Percentiles rank a stretch among this genome's conserved stretches.
Evolutionary conservation across 1,140 invertebrate genomes (phyloP).

Genomic region (Dendrolimus punctatus): DNA sequence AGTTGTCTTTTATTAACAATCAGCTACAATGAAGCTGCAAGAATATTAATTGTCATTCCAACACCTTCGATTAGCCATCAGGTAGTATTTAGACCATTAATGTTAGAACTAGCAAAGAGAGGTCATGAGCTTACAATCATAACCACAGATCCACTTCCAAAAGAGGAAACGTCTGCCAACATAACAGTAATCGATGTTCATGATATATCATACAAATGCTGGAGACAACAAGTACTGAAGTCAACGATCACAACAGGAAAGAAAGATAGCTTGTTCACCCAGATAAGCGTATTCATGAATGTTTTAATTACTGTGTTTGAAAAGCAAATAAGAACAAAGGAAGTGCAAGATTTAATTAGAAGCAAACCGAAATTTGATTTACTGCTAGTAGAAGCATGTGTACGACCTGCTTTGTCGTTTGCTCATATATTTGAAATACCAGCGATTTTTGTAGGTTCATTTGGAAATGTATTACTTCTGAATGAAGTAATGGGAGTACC

Average conservation of each 20-base stretch:
- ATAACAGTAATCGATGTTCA: conserved; percentile 24
- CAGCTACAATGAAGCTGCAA: conserved; percentile 15
- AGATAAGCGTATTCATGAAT: conserved; percentile 12
- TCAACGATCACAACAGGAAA: too few relatives aligned
- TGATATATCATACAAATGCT: conserved; percentile 7
- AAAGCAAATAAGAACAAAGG: conserved; percentile 23
- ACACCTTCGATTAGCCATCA: conserved; percentile 58
- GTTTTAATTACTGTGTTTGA: conserved; percentile 20
- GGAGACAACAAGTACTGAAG: too few relatives aligned
- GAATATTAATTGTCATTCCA: conserved; percentile 68
- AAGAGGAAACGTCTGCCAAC: conserved; percentile 15
- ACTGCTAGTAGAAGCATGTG: conserved; percentile 26
- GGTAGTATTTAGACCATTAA: conserved; percentile 11
- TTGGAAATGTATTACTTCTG: conserved; percentile 7
- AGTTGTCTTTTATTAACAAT: too few relatives aligned
- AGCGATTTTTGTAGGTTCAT: conserved; percentile 40
- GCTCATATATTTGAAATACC: conserved; percentile 45
- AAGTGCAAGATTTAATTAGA: conserved; percentile 16
- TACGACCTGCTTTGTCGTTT: conserved; percentile 24
- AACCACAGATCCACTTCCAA: conserved; percentile 29
- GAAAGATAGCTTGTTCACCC: neutral
- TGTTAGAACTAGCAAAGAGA: conserved; percentile 40
- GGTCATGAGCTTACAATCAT: conserved; percentile 60
- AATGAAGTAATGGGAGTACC: conserved; percentile 36
- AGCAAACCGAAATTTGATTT: conserved; percentile 32